These are phyloP conservation scores for Zaprionus camerounensis DNA, from an alignment of 1,140 invertebrate species.

Conservation along the genomic window DNA sequence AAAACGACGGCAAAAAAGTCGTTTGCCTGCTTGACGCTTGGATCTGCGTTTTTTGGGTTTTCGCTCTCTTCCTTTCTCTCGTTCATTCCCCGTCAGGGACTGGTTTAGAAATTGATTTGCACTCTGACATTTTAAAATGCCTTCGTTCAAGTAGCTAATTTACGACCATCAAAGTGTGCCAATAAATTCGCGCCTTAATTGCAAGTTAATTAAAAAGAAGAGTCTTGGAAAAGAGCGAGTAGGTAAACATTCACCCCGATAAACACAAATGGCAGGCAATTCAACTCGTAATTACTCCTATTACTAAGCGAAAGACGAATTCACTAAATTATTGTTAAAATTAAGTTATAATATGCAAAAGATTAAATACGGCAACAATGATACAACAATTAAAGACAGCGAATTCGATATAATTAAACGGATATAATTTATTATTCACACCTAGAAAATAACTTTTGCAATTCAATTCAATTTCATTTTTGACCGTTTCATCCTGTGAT, in stretches of 20 bases:
- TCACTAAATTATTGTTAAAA: conserved; percentile 25
- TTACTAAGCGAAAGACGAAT: conserved; percentile 16
- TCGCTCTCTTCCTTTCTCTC: conserved; percentile 24
- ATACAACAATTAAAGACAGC: neutral
- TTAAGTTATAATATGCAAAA: conserved; percentile 1
- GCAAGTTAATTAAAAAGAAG: conserved; percentile 77
- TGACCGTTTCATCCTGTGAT: neutral
- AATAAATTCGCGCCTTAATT: conserved; percentile 75
- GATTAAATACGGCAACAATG: neutral
- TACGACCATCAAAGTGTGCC: conserved; percentile 77
- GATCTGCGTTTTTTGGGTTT: conserved; percentile 31
- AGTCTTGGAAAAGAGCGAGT: conserved; percentile 11
- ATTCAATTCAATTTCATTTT: neutral
- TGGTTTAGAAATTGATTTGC: conserved; percentile 69
- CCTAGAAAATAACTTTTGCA: neutral
- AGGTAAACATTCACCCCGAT: conserved; percentile 1
- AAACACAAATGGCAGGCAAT: conserved; percentile 12
- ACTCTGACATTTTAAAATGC: conserved; percentile 57
- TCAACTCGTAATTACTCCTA: conserved; percentile 11
- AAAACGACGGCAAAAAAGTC: conserved; percentile 3
- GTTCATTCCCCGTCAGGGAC: neutral
- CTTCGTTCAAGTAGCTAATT: conserved; percentile 58
- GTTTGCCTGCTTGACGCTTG: conserved; percentile 15
- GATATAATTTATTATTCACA: neutral
- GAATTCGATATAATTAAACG: neutral